Evolutionary conservation across 2,797 vertebrate species (phyloP).

Genomic region (Acropternis orthonyx): DNA sequence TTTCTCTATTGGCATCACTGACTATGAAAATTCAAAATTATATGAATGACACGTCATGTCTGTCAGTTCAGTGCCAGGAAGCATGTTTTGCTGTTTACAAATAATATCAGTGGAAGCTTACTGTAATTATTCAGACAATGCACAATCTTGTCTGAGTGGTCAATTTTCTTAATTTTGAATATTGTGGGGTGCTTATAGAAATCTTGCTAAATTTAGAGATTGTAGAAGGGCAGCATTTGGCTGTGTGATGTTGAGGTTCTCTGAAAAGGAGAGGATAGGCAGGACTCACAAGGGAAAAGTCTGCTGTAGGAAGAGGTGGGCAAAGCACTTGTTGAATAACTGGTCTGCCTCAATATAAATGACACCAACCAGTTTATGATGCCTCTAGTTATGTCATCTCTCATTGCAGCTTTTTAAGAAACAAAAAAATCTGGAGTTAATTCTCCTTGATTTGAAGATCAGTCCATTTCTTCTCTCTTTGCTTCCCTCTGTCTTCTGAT

Average conservation of each 20-base stretch:
- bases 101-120: neutral
- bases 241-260: neutral
- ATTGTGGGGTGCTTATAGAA: neutral
- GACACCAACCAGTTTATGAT: neutral
- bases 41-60: neutral
- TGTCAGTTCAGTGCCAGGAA: neutral
- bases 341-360: neutral
- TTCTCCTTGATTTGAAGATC: neutral
- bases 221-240: neutral
- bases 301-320: neutral
- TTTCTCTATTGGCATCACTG: neutral
- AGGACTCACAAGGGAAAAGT: neutral
- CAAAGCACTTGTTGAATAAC: neutral
- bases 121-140: neutral
- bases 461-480: neutral
- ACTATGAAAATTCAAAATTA: too few relatives aligned
- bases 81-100: neutral
- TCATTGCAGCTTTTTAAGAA: neutral
- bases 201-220: neutral
- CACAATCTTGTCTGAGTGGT: neutral
- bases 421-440: rapidly evolving
- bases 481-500: neutral
- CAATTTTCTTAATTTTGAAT: neutral
- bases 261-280: neutral
- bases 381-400: neutral